Evolutionary conservation across 2,797 vertebrate genomes (phyloP), one percentile per base, ranked within the genome.

Genomic region (Acestrorhynchus altus): DNA sequence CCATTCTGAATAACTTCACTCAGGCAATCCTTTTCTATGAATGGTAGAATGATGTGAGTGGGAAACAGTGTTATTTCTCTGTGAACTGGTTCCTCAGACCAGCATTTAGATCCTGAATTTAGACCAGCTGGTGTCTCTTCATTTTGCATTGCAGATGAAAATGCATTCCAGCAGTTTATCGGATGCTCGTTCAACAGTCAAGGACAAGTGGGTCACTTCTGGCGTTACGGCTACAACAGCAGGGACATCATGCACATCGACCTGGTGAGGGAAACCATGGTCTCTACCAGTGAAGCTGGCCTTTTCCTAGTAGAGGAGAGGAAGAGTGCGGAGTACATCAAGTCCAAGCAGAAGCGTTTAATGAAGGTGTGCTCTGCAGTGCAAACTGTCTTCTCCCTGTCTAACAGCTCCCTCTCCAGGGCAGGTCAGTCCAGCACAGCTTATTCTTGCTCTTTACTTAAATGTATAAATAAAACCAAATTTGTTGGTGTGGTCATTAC

Each of bases 201-300:
- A n/a, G 74, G 75, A 31, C 82, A 77, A n/a, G 20, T 22, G 10
- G 57, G 60, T 1, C 59, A 51, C 24, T 78, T 74, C 15, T 83
- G 82, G 78, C 54, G 40, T 28, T 79, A 83, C 35, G 82, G 78
- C 18, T 80, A 74, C 26, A 76, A 83, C 51, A 49, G 70, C 28
- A 83, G 66, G 56, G 82, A 83, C 13, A 56, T 83, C n/a, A 83
- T 83, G 78, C 52, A 80, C 69, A 72, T 83, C 26, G 82, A 83
- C 40, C 54, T 83, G 6, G 12, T 13, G 8, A 83, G 59, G 7
- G 54, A 80, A 65, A 40, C 74, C 20, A 72, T 83, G 28, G 28
- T 78, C 15, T 61, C 74, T 35, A 77, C 42, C 22, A 72, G 71
- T 71, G 60, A 83, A 60, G 65, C 16, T 11, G 78, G 74, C 10